Evolutionary conservation across 2,113 vertebrate genomes (phyloP).

Genomic region (Caloenas nicobarica): DNA sequence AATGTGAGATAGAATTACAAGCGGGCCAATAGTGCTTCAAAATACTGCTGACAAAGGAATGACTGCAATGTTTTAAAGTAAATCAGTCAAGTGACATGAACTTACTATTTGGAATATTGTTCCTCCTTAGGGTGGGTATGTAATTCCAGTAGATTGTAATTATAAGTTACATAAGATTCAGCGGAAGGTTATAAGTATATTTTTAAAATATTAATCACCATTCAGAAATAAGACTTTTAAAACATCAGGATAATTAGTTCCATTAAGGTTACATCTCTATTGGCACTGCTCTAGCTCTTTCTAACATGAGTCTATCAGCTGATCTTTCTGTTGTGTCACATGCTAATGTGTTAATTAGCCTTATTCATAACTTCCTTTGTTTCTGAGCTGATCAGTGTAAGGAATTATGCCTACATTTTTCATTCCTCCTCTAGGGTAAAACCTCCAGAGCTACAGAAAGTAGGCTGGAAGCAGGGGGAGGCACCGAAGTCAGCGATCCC

Average conservation of each 20-base stretch:
- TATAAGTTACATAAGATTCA: not conserved
- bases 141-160: constrained; percentile 33
- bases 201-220: constrained; percentile 25
- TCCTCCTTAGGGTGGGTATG: not conserved
- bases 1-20: not conserved
- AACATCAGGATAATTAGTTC: not conserved
- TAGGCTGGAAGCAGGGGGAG: not conserved
- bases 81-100: constrained; percentile 20
- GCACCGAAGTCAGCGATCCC: not conserved
- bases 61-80: constrained; percentile 1
- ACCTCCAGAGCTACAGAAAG: not conserved
- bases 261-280: not conserved
- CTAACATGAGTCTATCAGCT: not conserved
- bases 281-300: not conserved
- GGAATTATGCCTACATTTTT: not conserved
- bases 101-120: not conserved
- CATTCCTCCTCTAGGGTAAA: not conserved
- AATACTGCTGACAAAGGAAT: not conserved
- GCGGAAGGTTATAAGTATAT: not conserved
- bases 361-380: constrained; percentile 29
- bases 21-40: not conserved
- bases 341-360: not conserved
- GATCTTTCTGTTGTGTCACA: constrained; percentile 19
- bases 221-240: constrained; percentile 7
- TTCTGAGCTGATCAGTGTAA: not conserved